Base-by-base conservation (phyloP, 1,140 invertebrate genomes). In the Sipha flava region DNA sequence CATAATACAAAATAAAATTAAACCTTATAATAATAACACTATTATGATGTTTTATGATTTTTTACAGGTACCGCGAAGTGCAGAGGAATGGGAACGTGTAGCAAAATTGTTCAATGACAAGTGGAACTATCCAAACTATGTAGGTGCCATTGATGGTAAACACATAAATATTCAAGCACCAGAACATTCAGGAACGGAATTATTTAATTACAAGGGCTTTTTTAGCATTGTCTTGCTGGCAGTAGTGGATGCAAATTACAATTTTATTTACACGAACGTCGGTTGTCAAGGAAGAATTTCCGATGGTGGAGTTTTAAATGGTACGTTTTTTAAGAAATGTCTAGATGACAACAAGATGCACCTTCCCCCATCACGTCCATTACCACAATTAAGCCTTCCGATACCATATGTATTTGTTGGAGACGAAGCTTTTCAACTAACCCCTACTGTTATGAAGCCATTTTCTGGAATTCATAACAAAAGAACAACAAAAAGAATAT, bases 141-240 rank as follows among this genome's bases (percentile, higher is more conserved):
- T n/a, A n/a, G n/a, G n/a, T n/a, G n/a, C n/a, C n/a, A n/a, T n/a
- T n/a, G n/a, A n/a, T n/a, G 85, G 85, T 6, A 86, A 86, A 66
- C 85, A 87, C 68, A 79, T 87, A 21, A 23, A 81, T 6, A 84
- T 86, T 54, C 80, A 83, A 79, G 66, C 49, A 14, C 80, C 88
- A 85, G 10, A 26, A 45, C 84, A 62, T 82, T 85, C 82, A 57
- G 82, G 80, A 18, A 79, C 54, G 34, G 80, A 82, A 70, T 82
- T 79, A 52, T 81, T 80, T 59, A 82, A 82, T 66, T 81, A 81
- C 79, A 79, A 82, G 45, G 26, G 10, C 29, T 59, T 62, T 45
- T 81, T 80, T 79, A 82, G 82, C 79, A 79, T 82, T 52, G 81
- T 83, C 16, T 68, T 83, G 45, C 45, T 82, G 43, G 82, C 81